Conservation (phyloP, 1,140 invertebrate species). For the Argopecten irradians region DNA sequence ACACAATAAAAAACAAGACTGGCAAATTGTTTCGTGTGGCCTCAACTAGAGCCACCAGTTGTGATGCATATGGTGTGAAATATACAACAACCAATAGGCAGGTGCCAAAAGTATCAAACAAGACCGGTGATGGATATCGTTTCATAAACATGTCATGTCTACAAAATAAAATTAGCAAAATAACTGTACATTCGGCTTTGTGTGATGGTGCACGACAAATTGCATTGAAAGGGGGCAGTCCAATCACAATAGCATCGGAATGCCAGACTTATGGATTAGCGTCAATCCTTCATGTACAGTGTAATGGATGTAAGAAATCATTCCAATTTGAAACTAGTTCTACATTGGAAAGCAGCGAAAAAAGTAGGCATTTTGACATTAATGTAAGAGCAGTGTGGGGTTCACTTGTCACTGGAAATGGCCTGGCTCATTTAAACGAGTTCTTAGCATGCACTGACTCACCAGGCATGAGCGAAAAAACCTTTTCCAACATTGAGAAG, state of each 20-base stretch:
- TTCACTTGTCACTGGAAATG: constrained; percentile 33
- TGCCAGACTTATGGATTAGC: constrained; percentile 16
- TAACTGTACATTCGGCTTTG: neutral
- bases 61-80: too few relatives aligned
- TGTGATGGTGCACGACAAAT: neutral
- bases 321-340: constrained; percentile 36
- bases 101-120: too few relatives aligned
- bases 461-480: neutral
- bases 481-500: constrained; percentile 8
- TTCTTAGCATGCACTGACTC: constrained; percentile 5
- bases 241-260: neutral
- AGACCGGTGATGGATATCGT: neutral
- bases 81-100: too few relatives aligned
- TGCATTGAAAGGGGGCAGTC: neutral
- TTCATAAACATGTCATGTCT: constrained; percentile 20
- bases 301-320: constrained; percentile 25
- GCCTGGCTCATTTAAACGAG: constrained; percentile 37
- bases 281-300: neutral
- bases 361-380: constrained; percentile 35
- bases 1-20: too few relatives aligned
- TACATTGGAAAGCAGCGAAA: neutral
- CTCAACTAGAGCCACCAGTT: too few relatives aligned
- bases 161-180: neutral
- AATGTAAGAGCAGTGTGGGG: constrained; percentile 45
- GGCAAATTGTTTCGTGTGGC: too few relatives aligned